A percentile compares a stretch with the other conserved stretches of the same genome.
Conservation (phyloP, 2,888 invertebrate species). For the Diarsia rubi region DNA sequence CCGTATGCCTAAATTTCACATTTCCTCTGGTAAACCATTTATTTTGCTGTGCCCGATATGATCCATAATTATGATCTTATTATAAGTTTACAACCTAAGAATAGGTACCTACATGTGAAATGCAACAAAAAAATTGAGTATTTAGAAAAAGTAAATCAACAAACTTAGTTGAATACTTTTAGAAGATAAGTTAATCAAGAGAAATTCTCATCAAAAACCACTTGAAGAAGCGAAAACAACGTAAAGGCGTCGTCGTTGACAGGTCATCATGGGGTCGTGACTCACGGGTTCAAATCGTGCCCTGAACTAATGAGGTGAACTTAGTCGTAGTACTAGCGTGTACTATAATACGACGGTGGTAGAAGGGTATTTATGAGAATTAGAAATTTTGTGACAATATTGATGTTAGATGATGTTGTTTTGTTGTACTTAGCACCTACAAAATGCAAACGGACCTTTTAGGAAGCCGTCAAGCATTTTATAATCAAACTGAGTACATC, state of each 20-base stretch:
- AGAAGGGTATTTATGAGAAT: background rate
- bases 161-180: background rate
- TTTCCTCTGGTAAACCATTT: background rate
- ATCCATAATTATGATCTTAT: background rate
- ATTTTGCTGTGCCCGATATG: background rate
- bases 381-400: constrained; percentile 5
- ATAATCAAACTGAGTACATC: too few species aligned
- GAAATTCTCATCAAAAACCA: constrained; percentile 28
- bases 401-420: background rate
- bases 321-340: constrained; percentile 11
- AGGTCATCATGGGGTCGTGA: constrained; percentile 54
- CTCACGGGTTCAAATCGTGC: constrained; percentile 47
- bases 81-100: background rate
- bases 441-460: too few species aligned
- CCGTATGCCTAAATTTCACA: too few species aligned
- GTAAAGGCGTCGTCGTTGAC: constrained; percentile 43
- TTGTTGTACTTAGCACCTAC: background rate
- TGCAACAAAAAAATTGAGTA: background rate
- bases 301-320: constrained; percentile 56
- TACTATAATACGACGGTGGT: background rate
- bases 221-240: constrained; percentile 14
- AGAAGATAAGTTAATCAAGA: constrained; percentile 14
- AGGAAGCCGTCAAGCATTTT: too few species aligned
- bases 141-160: background rate
- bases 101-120: background rate